Evolutionary conservation across 2,797 vertebrate species (phyloP), one percentile per base, ranked within the genome.

Genomic region (Agapornis canus): DNA sequence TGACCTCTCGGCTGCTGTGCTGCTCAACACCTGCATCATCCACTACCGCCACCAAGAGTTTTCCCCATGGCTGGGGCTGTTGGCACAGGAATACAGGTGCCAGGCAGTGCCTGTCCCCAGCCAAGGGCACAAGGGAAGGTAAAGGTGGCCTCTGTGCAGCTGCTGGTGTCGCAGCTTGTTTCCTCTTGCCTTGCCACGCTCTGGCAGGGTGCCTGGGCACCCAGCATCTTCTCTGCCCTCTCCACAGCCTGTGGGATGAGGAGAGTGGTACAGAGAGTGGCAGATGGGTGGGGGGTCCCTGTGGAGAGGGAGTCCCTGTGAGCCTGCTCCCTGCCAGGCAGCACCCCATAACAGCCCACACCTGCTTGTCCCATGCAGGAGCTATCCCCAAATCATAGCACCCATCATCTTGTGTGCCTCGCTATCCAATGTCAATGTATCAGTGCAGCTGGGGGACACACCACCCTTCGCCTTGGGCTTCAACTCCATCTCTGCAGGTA

Each of bases 31-130:
- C 66, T 99, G 99, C 97, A 99, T 99, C 94, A 98, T 99, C 96
- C 99, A 99, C 98, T 99, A 99, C 92, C 99, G 99, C 86, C 99
- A 99, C 97, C 99, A 99, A 94, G 99, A 99, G 97, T 99, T 99
- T 94, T 98, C 98, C 1, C 99, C 98, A 95, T 99, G 99, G 99
- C 96, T 99, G 70, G 98, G 98, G 77, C 98, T 99, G 82, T 97
- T 99, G 96, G 98, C 98, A 77, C 98, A 98, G 98, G 98, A 99
- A 70, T 98, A 97, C 94, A 94, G 98, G 64, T 95, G 98, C 57
- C 97, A 66, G 89, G 97, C 90, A 9, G 98, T 98, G 93, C 92
- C 98, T 66, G 70, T 82, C 79, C 78, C 95, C 92, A 95, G 89
- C 80, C 94, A 95, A 79, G 89, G 85, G 79, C 94, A 79, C 86